Evolutionary conservation across 2,888 invertebrate species (phyloP), one percentile per base, ranked within the genome.

Genomic region (Xanthostigma xanthostigma): DNA sequence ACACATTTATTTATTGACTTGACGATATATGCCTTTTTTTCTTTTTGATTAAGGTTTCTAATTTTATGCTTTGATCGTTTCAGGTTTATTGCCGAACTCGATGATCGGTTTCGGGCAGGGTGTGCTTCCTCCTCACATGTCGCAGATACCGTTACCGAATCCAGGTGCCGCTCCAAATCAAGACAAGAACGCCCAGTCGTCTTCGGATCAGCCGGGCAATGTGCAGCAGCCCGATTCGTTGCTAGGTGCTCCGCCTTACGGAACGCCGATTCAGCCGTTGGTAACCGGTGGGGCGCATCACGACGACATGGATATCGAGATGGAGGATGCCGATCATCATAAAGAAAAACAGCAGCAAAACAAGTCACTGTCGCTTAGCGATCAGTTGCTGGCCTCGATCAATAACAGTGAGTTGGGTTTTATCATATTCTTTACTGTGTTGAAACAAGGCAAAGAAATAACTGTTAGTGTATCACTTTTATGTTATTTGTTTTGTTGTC

Each of bases 271-370:
- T 27, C 46, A 36, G 13, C 13, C 46, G 9, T 17, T 46, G 10
- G 40, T 41, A 47, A n/a, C 44, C 38, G 17, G 45, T 40, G 49
- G 53, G 36, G 47, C 46, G 11, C 63, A 62, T 44, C 66, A 73
- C 44, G 83, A 83, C 47, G 86, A 86, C 59, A 87, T 87, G 86
- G 87, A 87, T 54, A 73, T 87, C 40, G 87, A 87, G 63, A 79
- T 81, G 63, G 80, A 79, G 50, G 75, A 79, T 53, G 78, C 71
- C n/a, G 63, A 63, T 36, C 59, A 8, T 46, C 48, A 54, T 56
- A 53, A 52, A 50, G 54, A 42, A 11, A 10, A 59, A 63, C 52
- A 61, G 56, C 41, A 66, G 56, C 11, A 11, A 40, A 36, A 17
- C 46, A 54, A 62, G 53, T 47, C 56, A 49, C 55, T 58, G 37